Base-by-base conservation (phyloP, 2,888 invertebrate genomes). In the Lepidocyrtinus sp. region DNA sequence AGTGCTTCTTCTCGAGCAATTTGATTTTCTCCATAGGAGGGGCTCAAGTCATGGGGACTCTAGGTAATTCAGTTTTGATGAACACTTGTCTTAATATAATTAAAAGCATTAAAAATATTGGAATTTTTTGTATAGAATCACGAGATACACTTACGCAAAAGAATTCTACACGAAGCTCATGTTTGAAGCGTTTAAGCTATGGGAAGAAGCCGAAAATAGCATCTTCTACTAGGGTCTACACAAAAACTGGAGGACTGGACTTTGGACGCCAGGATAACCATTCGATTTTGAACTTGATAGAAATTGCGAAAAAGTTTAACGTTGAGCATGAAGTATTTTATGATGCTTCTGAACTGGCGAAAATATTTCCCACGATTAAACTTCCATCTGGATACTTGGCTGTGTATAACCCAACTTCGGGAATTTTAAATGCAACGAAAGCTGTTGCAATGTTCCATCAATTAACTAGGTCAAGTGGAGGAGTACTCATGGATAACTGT, bases 41-140 rank as follows among this genome's bases (percentile, higher is more conserved):
- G 86, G 86, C 1, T 85, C 86, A 3, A 84, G 84, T 76, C 86
- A 86, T 75, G 86, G 86, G 1, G 84, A 85, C 17, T 83, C 83
- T 22, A 83, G 86, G 85, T 86, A 45, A 19, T 17, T 22, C 19
- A 63, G 3, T 21, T n/a, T 22, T 22, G 24, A 12, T 25, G 5
- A n/a, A 24, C 24, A 19, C 12, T 15, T 63, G 26, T 63, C 26
- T 12, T 25, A 19, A 63, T 15, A 25, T 2, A 61, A 24, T 3
- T 17, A n/a, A 7, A 59, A 59, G 22, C 24, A 17, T 55, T 55
- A 9, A 0, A 22, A 55, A 17, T 69, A 45, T 21, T 69, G 1
- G 9, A 12, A 70, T 21, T 15, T 36, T 25, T 67, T 45, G 1
- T 71, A 3, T 62, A 86, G 86, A 78, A 85, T 86, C n/a, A 86